A percentile compares a stretch with the other conserved stretches of the same genome.
Evolutionary conservation across 1,140 invertebrate species (phyloP).

Genomic region (Drosophila erecta): DNA sequence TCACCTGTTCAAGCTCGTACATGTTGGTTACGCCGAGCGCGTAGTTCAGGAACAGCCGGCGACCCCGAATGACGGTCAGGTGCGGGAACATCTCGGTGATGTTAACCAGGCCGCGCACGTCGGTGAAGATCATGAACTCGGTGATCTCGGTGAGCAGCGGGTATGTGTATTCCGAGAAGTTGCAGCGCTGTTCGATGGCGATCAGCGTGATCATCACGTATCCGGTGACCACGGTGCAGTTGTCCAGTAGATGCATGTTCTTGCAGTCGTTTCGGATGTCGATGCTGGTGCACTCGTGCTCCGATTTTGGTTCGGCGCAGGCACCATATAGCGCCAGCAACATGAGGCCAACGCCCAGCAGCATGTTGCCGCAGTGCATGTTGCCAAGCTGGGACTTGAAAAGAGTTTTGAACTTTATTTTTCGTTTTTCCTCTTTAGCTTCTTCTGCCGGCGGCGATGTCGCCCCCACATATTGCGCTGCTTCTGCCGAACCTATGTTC

Average conservation of each 20-base stretch:
- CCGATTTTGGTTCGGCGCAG: not conserved
- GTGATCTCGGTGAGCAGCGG: slow-evolving; percentile 86
- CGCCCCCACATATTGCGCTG: slow-evolving; percentile 51
- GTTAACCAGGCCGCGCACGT: slow-evolving; percentile 91
- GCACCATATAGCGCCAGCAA: slow-evolving; percentile 11
- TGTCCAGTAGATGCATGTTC: slow-evolving; percentile 88
- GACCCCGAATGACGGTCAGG: slow-evolving; percentile 96
- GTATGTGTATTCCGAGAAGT: slow-evolving; percentile 50
- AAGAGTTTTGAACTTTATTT: slow-evolving; percentile 5
- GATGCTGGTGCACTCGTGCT: slow-evolving; percentile 88
- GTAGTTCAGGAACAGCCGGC: slow-evolving; percentile 93
- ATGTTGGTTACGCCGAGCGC: slow-evolving; percentile 90
- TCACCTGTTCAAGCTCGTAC: slow-evolving; percentile 63
- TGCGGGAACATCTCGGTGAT: slow-evolving; percentile 96
- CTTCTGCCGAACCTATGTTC: slow-evolving; percentile 17
- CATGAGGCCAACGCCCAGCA: slow-evolving; percentile 29
- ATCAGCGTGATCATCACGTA: slow-evolving; percentile 87
- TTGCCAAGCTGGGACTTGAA: slow-evolving; percentile 20
- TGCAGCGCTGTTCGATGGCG: slow-evolving; percentile 23
- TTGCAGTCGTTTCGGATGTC: slow-evolving; percentile 92
- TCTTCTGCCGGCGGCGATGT: slow-evolving; percentile 35
- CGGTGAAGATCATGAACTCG: slow-evolving; percentile 87
- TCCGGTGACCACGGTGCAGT: slow-evolving; percentile 94
- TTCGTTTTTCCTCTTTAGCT: slow-evolving; percentile 25
- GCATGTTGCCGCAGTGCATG: slow-evolving; percentile 45